Percentiles rank a stretch among this genome's conserved stretches.
Conservation (phyloP, 1,140 invertebrate species). For the Agrypnia vestita region DNA sequence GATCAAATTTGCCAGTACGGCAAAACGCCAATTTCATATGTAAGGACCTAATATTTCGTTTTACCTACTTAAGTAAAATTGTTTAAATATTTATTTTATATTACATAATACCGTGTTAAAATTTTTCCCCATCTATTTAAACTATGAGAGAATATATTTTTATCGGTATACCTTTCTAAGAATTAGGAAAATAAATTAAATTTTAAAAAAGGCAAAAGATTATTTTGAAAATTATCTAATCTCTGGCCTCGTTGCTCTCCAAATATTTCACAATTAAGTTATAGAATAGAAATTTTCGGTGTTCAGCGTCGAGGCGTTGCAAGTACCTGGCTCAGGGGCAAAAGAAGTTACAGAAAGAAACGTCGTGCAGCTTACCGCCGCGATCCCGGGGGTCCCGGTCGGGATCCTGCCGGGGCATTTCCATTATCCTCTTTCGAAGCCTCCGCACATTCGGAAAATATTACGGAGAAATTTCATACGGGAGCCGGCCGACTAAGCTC, state of each 20-base stretch:
- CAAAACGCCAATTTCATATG: no score
- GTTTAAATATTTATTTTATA: no score
- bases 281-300: no score
- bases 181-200: no score
- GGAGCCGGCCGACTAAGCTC: conserved; percentile 10
- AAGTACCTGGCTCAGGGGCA: not conserved
- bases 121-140: no score
- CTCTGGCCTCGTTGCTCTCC: not conserved
- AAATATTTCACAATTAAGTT: not conserved
- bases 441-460: conserved; percentile 18
- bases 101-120: no score
- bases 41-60: no score
- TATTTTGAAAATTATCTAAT: not conserved
- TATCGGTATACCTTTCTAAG: no score
- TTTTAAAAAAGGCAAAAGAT: no score
- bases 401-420: conserved; percentile 31
- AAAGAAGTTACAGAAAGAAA: conserved; percentile 23
- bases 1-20: no score
- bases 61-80: no score
- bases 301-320: not conserved
- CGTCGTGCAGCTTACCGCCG: conserved; percentile 19
- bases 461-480: conserved; percentile 29
- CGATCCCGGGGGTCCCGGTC: conserved; percentile 20
- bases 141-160: no score
- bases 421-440: conserved; percentile 18